Base-by-base conservation (phyloP, 2,113 vertebrate species). In the Sebastes schlegelii region DNA sequence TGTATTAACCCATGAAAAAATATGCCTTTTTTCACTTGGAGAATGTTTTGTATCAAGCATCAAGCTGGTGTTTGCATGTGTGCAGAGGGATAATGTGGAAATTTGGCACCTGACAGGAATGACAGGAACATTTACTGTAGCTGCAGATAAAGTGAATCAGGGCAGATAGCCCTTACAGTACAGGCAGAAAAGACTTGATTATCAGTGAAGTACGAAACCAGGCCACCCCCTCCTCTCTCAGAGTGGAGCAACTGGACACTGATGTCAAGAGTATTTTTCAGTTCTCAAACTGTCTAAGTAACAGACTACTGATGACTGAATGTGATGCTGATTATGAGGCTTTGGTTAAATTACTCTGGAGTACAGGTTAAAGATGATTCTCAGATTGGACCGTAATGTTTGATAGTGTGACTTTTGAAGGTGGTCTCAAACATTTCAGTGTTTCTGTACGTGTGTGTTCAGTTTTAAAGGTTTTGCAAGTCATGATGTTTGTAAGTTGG, bases 31-130 rank as follows among this genome's bases (percentile, higher is more conserved):
- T 62, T 40, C 5, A 43, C 48, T 23, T 61, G 0, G 21, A 64
- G 49, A 43, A 54, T 45, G 7, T 65, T 58, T 71, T 71, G 8
- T 61, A 48, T 46, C 3, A 45, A 48, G 11, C 4, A 62, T 60
- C 1, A 12, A 48, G 62, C 12, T 55, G 72, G 60, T 62, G 21
- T 77, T 63, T 67, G 72, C n/a, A 68, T 69, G 74, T 74, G 42
- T 43, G 19, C 10, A 57, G 48, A 83, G 6, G 46, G 52, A 42
- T 52, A 6, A 57, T 60, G 43, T 43, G 54, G 3, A 34, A 70
- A 79, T 71, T 54, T 75, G 58, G 19, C 8, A 43, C 40, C 69
- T 81, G 66, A 34, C 43, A 61, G 10, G 40, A 70, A 51, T 67
- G 26, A 54, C 57, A n/a, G 49, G 43, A 57, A 42, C n/a, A 43